phyloP scores from a whole-genome alignment of 2,113 vertebrate species.

The Mirounga angustirostris region DNA sequence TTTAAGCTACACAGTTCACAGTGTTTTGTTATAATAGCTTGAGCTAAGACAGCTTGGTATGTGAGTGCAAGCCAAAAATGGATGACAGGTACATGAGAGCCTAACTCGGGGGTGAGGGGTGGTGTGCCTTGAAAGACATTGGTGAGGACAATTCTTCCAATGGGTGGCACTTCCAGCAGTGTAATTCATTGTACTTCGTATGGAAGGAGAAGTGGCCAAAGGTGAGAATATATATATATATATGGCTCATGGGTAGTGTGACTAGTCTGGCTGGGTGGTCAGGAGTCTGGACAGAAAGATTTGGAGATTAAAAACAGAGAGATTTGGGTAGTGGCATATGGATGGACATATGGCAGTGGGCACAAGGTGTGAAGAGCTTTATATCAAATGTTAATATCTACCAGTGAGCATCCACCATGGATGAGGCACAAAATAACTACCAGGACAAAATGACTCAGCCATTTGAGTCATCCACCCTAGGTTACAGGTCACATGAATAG shows the following conservation, averaged over 20 bases:
- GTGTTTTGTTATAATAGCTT: background rate
- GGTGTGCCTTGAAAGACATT: background rate
- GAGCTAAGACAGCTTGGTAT: background rate
- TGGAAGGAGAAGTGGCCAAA: background rate
- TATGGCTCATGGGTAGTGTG: background rate
- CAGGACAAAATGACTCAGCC: background rate
- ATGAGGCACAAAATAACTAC: background rate
- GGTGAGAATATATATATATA: background rate
- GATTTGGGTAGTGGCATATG: background rate
- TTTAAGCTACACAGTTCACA: background rate
- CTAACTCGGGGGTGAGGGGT: background rate
- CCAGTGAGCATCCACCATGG: background rate
- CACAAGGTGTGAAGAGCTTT: background rate
- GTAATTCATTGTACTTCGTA: background rate
- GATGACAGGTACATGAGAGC: background rate
- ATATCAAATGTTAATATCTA: background rate
- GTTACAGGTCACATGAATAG: background rate
- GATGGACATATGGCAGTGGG: background rate
- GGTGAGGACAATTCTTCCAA: background rate
- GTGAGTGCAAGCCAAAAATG: background rate
- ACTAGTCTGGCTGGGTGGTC: background rate
- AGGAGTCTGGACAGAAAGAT: background rate
- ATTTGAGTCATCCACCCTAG: background rate
- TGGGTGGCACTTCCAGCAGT: background rate
- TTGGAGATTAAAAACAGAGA: background rate